phyloP scores from a whole-genome alignment of 2,888 invertebrate genomes.

The Clusia tigrina region DNA sequence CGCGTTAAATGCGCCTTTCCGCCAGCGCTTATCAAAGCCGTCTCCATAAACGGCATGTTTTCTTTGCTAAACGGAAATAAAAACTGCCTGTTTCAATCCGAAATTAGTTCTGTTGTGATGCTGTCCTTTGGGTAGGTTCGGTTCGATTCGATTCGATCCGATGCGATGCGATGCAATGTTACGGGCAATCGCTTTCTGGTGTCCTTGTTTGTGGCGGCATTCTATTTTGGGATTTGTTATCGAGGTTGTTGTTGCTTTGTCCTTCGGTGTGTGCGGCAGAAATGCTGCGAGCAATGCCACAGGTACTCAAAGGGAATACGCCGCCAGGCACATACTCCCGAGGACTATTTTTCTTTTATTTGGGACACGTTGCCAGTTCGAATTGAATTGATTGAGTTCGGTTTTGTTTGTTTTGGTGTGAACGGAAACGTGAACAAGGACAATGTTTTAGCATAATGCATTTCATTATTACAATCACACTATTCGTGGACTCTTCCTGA shows the following conservation, averaged over 20 bases:
- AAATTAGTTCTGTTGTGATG: too few relatives aligned
- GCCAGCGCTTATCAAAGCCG: conserved; percentile 26
- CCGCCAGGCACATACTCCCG: neutral
- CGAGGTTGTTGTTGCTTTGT: too few relatives aligned
- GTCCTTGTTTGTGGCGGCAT: neutral
- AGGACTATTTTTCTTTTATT: neutral
- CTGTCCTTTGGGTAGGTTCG: neutral
- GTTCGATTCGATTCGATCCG: too few relatives aligned
- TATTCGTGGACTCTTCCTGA: too few relatives aligned
- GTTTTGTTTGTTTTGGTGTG: too few relatives aligned
- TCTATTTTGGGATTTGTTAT: too few relatives aligned
- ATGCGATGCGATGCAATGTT: too few relatives aligned
- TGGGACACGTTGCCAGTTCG: neutral
- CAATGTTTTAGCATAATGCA: too few relatives aligned
- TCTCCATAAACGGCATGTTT: conserved; percentile 38
- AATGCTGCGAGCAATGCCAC: neutral
- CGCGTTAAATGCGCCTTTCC: conserved; percentile 56
- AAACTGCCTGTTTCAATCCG: conserved; percentile 21
- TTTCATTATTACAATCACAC: too few relatives aligned
- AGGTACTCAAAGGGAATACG: neutral
- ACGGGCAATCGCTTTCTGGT: too few relatives aligned
- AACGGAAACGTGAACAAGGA: too few relatives aligned
- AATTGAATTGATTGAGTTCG: neutral
- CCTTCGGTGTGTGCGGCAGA: too few relatives aligned
- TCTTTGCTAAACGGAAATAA: conserved; percentile 55